These are phyloP conservation scores for Chymomyza caudatula DNA, from an alignment of 2,888 invertebrate species.

Conservation along the genomic window DNA sequence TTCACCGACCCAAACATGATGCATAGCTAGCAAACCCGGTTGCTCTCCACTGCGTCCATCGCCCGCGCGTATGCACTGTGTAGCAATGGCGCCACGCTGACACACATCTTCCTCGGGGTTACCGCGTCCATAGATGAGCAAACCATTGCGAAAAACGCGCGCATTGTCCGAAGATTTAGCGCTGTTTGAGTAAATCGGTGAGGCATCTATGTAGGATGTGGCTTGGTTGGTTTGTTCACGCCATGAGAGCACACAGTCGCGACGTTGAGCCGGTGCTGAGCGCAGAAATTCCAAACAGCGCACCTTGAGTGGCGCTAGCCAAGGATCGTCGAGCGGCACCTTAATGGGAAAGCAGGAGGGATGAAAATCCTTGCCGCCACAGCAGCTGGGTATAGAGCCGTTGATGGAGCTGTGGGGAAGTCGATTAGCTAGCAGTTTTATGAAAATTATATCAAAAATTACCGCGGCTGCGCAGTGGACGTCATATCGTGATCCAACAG, in stretches of 20 bases:
- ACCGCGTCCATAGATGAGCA: constrained; percentile 83
- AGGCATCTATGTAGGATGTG: constrained; percentile 89
- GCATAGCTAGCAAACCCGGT: constrained; percentile 80
- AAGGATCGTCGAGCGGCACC: constrained; percentile 85
- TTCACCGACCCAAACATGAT: constrained; percentile 78
- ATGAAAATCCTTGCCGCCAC: constrained; percentile 82
- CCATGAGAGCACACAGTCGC: constrained; percentile 89
- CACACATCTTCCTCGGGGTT: constrained; percentile 85
- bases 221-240: constrained; percentile 91
- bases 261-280: constrained; percentile 88
- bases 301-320: constrained; percentile 85
- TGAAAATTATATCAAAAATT: constrained; percentile 9
- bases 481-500: constrained; percentile 93
- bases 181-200: constrained; percentile 89
- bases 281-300: constrained; percentile 90
- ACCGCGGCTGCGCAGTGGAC: constrained; percentile 85
- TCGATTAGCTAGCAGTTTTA: not conserved
- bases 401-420: constrained; percentile 81
- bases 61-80: constrained; percentile 88
- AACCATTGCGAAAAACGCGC: constrained; percentile 86
- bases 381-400: constrained; percentile 88
- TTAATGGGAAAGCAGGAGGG: constrained; percentile 91
- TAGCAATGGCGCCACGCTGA: constrained; percentile 84
- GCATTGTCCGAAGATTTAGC: constrained; percentile 85
- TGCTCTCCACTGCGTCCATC: constrained; percentile 89